Percentiles rank a stretch among this genome's conserved stretches.
Conservation (phyloP, 92 coral and sea anemone genomes). For the Palythoa grandiflora region DNA sequence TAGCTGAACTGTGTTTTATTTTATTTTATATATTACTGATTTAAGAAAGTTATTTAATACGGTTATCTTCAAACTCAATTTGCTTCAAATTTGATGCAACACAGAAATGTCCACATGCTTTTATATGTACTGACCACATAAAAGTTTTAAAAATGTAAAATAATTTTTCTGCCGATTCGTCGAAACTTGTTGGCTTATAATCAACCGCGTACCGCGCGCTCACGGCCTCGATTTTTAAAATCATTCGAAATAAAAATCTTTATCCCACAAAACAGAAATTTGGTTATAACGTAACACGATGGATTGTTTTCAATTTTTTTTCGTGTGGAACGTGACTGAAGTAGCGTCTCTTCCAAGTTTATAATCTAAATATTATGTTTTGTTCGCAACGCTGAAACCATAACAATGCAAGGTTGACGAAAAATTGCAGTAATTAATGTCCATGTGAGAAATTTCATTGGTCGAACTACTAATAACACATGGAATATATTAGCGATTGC, state of each 20-base stretch:
- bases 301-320: not conserved
- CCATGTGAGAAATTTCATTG: not conserved
- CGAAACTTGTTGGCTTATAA: not conserved
- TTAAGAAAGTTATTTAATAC: too few relatives aligned
- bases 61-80: too few relatives aligned
- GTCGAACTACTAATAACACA: not conserved
- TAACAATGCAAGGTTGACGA: not conserved
- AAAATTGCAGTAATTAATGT: not conserved
- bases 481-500: not conserved
- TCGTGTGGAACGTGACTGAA: constrained; percentile 14
- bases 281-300: too few relatives aligned
- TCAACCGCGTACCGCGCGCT: not conserved
- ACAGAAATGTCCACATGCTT: too few relatives aligned
- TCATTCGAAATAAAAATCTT: not conserved
- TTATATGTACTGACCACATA: too few relatives aligned
- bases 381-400: not conserved
- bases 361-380: not conserved
- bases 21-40: too few relatives aligned
- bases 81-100: too few relatives aligned
- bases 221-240: not conserved
- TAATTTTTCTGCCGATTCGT: too few relatives aligned
- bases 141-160: too few relatives aligned
- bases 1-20: too few relatives aligned
- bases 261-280: not conserved
- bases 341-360: not conserved